Evolutionary conservation across 2,797 vertebrate genomes (phyloP), one percentile per base, ranked within the genome.

Genomic region (Poeciliopsis gracilis): DNA sequence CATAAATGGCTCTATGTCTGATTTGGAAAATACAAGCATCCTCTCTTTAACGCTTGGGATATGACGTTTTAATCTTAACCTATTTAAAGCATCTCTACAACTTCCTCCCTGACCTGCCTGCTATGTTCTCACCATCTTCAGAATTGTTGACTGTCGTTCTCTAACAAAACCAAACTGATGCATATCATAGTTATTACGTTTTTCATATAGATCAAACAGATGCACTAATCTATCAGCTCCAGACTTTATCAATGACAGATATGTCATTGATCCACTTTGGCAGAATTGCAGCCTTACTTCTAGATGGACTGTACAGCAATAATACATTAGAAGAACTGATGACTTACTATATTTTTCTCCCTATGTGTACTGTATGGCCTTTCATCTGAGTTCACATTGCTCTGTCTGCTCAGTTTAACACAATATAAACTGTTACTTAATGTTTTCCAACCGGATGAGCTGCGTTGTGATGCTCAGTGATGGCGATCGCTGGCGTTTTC

Each of bases 351-450:
- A 70, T 45, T 45, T 45, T 15, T 12, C 25, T 46, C 67, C 28
- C 18, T 46, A n/a, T 70, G 66, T 69, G 38, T n/a, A 43, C 38
- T 69, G 66, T 43, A 69, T 11, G 15, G 23, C 23, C 23, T 69
- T 43, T 43, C 38, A n/a, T 43, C 38, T 25, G 67, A 45, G 67
- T 46, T 70, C 41, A 70, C 67, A 43, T 41, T 28, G 41, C 67
- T 53, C 46, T 67, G 23, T 66, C 46, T 6, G 0, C 46, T 76
- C 25, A 76, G 36, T 51, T 43, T 12, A 36, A 57, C 36, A 51
- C 57, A 57, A 61, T 51, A 43, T 77, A 53, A 75, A 76, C 67
- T 75, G 73, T 12, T 20, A 3, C 33, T 49, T 76, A 73, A 71
- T 80, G 16, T 70, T 46, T 70, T 70, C 43, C 67, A 70, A 46